Conservation (phyloP, 2,797 vertebrate genomes). For the Spinus pinus region DNA sequence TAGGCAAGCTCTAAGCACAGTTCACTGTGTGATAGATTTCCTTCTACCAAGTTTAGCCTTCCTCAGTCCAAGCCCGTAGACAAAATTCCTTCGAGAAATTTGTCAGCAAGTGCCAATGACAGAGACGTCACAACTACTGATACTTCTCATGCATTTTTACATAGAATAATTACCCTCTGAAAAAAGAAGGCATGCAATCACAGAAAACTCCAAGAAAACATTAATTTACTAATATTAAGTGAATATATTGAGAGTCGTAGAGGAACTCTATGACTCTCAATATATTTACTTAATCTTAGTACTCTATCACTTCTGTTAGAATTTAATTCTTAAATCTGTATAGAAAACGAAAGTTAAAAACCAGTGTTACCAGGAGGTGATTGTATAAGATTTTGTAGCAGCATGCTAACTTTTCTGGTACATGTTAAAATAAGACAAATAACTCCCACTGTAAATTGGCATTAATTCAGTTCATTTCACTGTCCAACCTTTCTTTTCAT, state of each 20-base stretch:
- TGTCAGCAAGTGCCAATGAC: slow-evolving; percentile 19
- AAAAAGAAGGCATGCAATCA: neutral
- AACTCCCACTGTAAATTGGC: neutral
- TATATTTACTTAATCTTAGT: no score
- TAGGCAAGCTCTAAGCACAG: slow-evolving; percentile 27
- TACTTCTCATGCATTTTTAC: slow-evolving; percentile 13
- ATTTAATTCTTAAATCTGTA: neutral
- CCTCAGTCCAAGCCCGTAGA: neutral
- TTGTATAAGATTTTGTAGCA: neutral
- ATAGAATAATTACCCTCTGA: neutral
- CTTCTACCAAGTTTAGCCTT: neutral
- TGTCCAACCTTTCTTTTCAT: neutral
- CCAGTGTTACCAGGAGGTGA: neutral
- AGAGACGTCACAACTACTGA: slow-evolving; percentile 7
- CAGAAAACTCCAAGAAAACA: neutral
- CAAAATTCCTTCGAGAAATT: neutral
- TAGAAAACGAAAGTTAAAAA: neutral
- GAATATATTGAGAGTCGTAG: neutral
- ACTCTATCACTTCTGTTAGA: neutral
- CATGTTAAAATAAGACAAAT: neutral
- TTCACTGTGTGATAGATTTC: slow-evolving; percentile 49
- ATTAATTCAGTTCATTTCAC: neutral
- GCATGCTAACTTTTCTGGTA: neutral
- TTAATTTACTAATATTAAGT: neutral
- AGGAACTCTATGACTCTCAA: neutral